These are phyloP conservation scores for Palythoa grandis DNA, from an alignment of 92 coral and sea anemone species.

Conservation along the genomic window DNA sequence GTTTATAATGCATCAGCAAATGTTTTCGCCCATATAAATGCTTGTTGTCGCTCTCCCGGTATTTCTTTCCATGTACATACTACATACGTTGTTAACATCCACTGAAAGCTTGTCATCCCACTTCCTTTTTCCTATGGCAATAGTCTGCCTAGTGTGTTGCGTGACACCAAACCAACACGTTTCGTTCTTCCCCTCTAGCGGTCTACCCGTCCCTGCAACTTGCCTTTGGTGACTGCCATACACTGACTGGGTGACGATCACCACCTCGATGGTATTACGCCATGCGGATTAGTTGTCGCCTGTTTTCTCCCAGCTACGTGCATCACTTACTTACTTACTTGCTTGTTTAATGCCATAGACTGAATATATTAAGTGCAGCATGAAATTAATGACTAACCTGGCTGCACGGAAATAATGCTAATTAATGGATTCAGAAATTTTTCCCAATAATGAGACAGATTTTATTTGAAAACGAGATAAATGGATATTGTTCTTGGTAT, in stretches of 20 bases:
- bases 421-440: not conserved
- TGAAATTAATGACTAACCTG: slow-evolving; percentile 27
- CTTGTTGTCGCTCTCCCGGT: too few relatives aligned
- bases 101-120: not conserved
- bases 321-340: not conserved
- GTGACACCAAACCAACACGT: slow-evolving; percentile 41
- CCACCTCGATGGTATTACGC: not conserved
- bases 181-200: slow-evolving; percentile 42
- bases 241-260: slow-evolving; percentile 30
- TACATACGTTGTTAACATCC: not conserved
- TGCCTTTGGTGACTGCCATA: slow-evolving; percentile 44
- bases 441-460: not conserved
- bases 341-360: not conserved
- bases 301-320: slow-evolving; percentile 35
- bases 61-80: too few relatives aligned
- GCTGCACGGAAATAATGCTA: not conserved
- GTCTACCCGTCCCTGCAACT: slow-evolving; percentile 30
- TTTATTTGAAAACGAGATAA: slow-evolving; percentile 10
- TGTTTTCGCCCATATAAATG: too few relatives aligned
- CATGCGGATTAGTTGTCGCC: slow-evolving; percentile 24
- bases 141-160: not conserved
- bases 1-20: too few relatives aligned
- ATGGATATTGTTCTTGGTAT: not conserved
- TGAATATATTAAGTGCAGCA: not conserved
- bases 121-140: not conserved